Conservation (phyloP, 2,888 invertebrate genomes). For the Eupithecia exiguata region DNA sequence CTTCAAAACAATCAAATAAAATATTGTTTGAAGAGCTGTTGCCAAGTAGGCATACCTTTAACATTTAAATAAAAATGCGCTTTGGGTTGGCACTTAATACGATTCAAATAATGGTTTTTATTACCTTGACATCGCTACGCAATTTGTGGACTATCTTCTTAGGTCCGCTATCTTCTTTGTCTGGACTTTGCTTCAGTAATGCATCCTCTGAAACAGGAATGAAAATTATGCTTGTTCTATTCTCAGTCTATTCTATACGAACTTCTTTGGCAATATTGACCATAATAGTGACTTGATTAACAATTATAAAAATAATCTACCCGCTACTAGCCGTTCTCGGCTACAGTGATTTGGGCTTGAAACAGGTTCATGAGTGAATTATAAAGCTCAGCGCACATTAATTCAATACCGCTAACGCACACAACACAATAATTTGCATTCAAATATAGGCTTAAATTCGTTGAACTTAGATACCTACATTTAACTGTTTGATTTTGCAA, state of each 20-base stretch:
- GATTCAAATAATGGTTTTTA: background rate
- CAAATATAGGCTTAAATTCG: too few relatives aligned
- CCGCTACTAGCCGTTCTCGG: background rate
- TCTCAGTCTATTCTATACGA: background rate
- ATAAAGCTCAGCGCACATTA: too few relatives aligned
- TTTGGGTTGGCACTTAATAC: background rate
- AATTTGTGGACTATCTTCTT: conserved; percentile 93
- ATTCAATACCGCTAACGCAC: too few relatives aligned
- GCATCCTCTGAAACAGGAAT: conserved; percentile 62
- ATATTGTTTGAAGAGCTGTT: background rate
- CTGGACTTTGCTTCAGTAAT: conserved; percentile 57
- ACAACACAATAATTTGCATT: too few relatives aligned
- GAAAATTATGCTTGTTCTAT: background rate
- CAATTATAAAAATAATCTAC: background rate
- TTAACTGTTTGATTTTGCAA: too few relatives aligned
- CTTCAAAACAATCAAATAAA: too few relatives aligned
- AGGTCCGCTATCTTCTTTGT: conserved; percentile 86
- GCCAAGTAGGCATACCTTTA: background rate
- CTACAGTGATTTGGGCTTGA: background rate
- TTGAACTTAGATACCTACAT: too few relatives aligned
- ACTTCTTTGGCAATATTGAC: background rate
- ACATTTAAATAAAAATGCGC: background rate
- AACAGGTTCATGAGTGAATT: background rate
- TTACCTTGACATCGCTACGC: conserved; percentile 90
- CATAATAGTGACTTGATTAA: background rate